Evolutionary conservation across 2,888 invertebrate species (phyloP), one percentile per base, ranked within the genome.

Genomic region (Epicampocera succincta): DNA sequence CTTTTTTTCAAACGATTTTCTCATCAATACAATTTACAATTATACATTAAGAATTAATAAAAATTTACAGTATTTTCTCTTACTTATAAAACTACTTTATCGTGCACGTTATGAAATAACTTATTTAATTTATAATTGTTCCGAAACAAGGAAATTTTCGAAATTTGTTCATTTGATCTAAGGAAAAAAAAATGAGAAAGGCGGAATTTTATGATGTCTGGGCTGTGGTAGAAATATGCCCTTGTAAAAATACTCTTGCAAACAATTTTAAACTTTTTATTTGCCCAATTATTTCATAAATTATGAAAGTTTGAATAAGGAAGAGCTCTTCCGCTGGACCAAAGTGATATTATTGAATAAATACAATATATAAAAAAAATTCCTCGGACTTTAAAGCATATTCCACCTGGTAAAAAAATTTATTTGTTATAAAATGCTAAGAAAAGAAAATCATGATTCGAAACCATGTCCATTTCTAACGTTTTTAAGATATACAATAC

Each of bases 391-490:
- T 11, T 68, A 17, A 44, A 33, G 19, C 54, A 54, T 73, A 63
- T 63, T 73, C 63, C 54, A 33, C 54, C 33, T 12, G 17, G 8
- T 33, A 17, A 42, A 29, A 48, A 65, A 25, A 61, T 61, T 11
- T 12, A 17, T 13, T 38, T 17, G 12, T 4, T 40, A 6, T 63
- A 42, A 52, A 65, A 46, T 21, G 19, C 60, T 38, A 52, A 25
- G 42, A 68, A 52, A 76, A 76, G 38, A 72, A 87, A 84, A 75
- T 84, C 82, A 65, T 83, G 77, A 79, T 72, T 74, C 83, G 84
- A 79, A 79, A 79, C 78, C 78, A 44, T 73, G 46, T 29, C 84
- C 5, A 8, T 79, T 80, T 33, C 77, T 84, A 15, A 46, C 38
- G 1, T 81, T 83, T 83, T 84, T 80, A 33, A 9, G 8, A 25